Evolutionary conservation across 2,797 vertebrate genomes (phyloP).

Genomic region (Miichthys miiuy): DNA sequence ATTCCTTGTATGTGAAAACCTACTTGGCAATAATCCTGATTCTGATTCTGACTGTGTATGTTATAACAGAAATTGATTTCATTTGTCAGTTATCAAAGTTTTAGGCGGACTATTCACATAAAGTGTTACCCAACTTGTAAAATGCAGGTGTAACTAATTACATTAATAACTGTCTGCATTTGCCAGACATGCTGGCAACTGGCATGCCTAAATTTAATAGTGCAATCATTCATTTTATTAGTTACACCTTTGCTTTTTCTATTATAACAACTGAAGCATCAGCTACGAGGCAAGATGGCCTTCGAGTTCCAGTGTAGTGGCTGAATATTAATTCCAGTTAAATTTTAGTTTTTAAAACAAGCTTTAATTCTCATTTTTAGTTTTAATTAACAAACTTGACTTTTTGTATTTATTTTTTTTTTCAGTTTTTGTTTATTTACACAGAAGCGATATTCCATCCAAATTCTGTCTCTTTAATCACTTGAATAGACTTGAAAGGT

Average conservation of each 20-base stretch:
- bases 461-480: neutral
- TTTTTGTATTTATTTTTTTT: neutral
- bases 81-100: too few species aligned
- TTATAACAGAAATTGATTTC: too few species aligned
- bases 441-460: neutral
- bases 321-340: neutral
- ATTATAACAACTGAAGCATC: neutral
- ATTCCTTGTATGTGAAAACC: too few species aligned
- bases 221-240: slow-evolving; percentile 12
- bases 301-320: neutral
- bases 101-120: too few species aligned
- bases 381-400: neutral
- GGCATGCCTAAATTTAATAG: neutral
- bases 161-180: neutral
- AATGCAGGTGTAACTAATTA: neutral
- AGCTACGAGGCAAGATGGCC: neutral
- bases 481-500: slow-evolving; percentile 10
- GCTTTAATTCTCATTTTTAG: neutral
- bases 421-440: neutral
- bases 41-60: too few species aligned
- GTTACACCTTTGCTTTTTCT: neutral
- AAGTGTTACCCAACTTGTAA: neutral
- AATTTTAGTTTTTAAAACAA: neutral
- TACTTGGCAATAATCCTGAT: too few species aligned
- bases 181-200: neutral